Evolutionary conservation across 1,140 invertebrate genomes (phyloP).

Genomic region (Drosophila auraria): DNA sequence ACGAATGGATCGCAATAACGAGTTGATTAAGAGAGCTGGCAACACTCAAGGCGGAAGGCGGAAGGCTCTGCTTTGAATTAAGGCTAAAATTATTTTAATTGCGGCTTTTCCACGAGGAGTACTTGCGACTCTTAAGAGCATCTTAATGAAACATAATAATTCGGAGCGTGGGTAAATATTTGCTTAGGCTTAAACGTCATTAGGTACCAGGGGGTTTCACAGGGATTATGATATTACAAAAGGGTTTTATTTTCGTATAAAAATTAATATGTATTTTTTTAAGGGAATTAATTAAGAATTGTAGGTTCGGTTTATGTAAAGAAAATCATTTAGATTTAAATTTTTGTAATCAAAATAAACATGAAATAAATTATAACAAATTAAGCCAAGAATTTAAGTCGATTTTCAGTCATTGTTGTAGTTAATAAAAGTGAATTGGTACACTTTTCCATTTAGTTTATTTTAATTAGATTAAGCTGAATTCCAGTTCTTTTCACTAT

Average conservation of each 20-base stretch:
- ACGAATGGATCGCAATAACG: conserved; percentile 16
- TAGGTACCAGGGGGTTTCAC: not conserved
- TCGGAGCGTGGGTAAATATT: not conserved
- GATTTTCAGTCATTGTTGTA: too few species aligned
- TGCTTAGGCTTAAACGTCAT: not conserved
- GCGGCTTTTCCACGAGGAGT: not conserved
- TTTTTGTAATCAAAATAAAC: too few species aligned
- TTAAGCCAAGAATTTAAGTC: too few species aligned
- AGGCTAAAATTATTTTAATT: conserved; percentile 11
- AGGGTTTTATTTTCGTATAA: not conserved
- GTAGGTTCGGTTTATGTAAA: not conserved
- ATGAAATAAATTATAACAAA: too few species aligned
- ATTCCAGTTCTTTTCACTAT: accelerated
- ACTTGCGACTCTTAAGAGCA: conserved; percentile 4
- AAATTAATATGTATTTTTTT: not conserved
- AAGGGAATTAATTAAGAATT: not conserved
- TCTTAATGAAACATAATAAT: conserved; percentile 18
- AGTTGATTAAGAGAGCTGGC: conserved; percentile 30
- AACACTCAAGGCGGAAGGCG: conserved; percentile 6
- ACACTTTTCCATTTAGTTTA: too few species aligned
- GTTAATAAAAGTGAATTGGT: too few species aligned
- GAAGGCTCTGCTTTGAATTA: conserved; percentile 9
- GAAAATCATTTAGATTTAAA: conserved; percentile 1
- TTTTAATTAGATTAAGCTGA: not conserved
- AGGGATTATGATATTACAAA: not conserved